Evolutionary conservation across 1,140 invertebrate species (phyloP), one percentile per base, ranked within the genome.

Genomic region (Achroia grisella): DNA sequence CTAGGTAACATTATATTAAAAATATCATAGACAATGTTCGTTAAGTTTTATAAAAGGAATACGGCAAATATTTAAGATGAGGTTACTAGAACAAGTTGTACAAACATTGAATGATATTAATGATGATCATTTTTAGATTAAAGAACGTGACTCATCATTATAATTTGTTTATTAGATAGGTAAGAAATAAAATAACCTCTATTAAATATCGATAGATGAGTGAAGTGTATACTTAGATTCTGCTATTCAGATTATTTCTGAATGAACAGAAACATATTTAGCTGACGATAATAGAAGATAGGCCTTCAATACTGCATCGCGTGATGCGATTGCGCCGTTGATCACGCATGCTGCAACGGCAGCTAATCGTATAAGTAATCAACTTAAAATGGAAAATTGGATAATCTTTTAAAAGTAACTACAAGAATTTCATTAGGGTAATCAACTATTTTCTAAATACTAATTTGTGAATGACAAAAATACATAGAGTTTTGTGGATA

Each of bases 361-460:
- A 53, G 57, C 55, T 57, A 62, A 62, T 71, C 64, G 56, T 56
- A 66, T 73, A 67, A 71, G 17, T 37, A 12, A 37, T 75, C 44
- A 47, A 60, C 44, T 52, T 56, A 54, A 56, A 75, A 71, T 63
- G 51, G 53, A 66, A 74, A 78, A 78, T 76, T 78, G 65, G 71
- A 81, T 80, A 74, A 76, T 71, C 39, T 39, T 48, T 52, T 49
- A 66, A 51, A 67, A 71, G 70, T 68, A 61, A 62, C 66, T 56
- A 45, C 39, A 48, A 37, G 34, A 44, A 28, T 37, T 41, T 61
- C 57, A 67, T 66, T 63, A 67, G 39, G 60, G 40, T 47, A 42
- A 57, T 55, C 62, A 58, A 69, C 65, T 60, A 66, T 73, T 64
- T 70, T 58, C 53, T 63, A 27, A 34, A 31, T 45, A 46, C 34